Evolutionary conservation across 2,888 invertebrate genomes (phyloP).

Genomic region (Sicus ferrugineus): DNA sequence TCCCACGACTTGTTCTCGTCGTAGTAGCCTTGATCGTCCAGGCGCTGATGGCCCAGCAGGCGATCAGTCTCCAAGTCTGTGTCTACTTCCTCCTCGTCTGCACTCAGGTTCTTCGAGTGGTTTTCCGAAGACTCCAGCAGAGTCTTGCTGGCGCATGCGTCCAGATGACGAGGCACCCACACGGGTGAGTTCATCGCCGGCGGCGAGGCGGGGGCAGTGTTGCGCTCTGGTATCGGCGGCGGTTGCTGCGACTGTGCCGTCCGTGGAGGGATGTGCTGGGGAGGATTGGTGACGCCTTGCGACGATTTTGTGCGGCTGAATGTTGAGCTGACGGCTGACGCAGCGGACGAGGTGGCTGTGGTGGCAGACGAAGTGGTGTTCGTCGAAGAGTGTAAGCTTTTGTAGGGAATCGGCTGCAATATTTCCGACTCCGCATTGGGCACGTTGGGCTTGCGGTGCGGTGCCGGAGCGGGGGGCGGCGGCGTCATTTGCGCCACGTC

Average conservation of each 20-base stretch:
- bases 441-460: constrained; percentile 70
- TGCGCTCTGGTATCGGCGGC: constrained; percentile 60
- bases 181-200: constrained; percentile 69
- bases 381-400: constrained; percentile 39
- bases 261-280: constrained; percentile 39
- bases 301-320: constrained; percentile 44
- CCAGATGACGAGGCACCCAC: constrained; percentile 74
- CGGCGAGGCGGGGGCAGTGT: constrained; percentile 55
- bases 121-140: constrained; percentile 65
- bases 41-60: constrained; percentile 90
- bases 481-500: constrained; percentile 69
- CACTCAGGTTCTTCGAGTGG: constrained; percentile 72
- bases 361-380: constrained; percentile 40
- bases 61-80: constrained; percentile 98
- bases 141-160: constrained; percentile 51
- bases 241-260: constrained; percentile 49
- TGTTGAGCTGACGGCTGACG: constrained; percentile 43
- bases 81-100: constrained; percentile 84
- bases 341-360: constrained; percentile 39
- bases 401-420: constrained; percentile 44
- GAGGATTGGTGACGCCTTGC: constrained; percentile 31
- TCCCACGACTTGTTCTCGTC: constrained; percentile 75
- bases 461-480: constrained; percentile 79
- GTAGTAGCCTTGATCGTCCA: constrained; percentile 92
- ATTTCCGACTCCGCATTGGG: constrained; percentile 45